Percentiles rank a stretch among this genome's conserved stretches.
Conservation (phyloP, 2,888 invertebrate genomes). For the Melanostoma scalare region DNA sequence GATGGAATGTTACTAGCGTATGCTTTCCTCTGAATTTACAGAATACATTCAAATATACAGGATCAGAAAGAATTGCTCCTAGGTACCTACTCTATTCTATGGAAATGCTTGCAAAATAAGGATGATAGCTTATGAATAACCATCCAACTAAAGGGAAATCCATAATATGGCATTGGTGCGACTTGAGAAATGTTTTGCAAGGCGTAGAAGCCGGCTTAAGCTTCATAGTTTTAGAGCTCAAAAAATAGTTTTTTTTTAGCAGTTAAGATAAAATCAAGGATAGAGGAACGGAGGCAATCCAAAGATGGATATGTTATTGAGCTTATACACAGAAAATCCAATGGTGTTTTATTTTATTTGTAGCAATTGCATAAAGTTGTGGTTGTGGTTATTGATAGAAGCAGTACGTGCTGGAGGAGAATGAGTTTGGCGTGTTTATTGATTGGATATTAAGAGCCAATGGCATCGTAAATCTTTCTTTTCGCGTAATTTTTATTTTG, state of each 20-base stretch:
- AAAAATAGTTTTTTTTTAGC: conserved; percentile 17
- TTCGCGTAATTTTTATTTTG: too few species aligned
- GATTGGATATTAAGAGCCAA: too few species aligned
- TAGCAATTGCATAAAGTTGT: conserved; percentile 16
- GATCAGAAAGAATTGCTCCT: background rate
- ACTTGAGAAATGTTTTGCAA: background rate
- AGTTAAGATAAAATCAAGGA: conserved; percentile 10
- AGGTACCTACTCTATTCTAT: background rate
- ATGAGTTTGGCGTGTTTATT: too few species aligned
- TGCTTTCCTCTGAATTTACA: conserved; percentile 1
- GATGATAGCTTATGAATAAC: conserved; percentile 65
- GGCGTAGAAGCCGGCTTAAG: background rate
- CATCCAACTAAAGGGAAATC: conserved; percentile 32
- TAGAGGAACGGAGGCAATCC: conserved; percentile 1
- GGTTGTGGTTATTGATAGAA: background rate
- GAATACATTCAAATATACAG: background rate
- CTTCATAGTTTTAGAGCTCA: conserved; percentile 7
- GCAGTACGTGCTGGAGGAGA: too few species aligned
- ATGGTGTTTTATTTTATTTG: conserved; percentile 23
- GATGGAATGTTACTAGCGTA: background rate
- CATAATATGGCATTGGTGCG: background rate
- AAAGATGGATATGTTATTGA: conserved; percentile 30
- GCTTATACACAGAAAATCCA: conserved; percentile 15
- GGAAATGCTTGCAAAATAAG: conserved; percentile 47
- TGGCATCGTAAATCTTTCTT: too few species aligned